A percentile compares a stretch with the other conserved stretches of the same genome.
phyloP scores from a whole-genome alignment of 2,113 vertebrate species.

The Elephas maximus region DNA sequence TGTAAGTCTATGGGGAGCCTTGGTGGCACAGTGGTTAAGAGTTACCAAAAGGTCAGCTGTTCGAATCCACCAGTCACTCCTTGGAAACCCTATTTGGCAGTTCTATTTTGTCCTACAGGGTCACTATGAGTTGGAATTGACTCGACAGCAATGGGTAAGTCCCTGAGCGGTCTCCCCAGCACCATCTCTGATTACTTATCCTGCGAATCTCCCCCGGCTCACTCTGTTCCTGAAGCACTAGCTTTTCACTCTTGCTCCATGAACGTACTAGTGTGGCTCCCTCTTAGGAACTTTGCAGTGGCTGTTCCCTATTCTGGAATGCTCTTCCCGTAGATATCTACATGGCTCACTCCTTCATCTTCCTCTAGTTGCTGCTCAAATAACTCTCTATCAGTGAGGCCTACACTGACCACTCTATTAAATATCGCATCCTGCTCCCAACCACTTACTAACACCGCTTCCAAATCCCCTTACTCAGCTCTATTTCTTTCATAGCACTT shows the following conservation, averaged over 20 bases:
- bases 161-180: fast-evolving
- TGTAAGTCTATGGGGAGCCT: too few species aligned
- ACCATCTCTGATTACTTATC: neutral
- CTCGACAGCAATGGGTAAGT: too few species aligned
- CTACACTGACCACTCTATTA: fast-evolving
- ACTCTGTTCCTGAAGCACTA: fast-evolving
- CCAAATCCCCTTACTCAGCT: neutral
- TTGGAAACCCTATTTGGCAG: too few species aligned
- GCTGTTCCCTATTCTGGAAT: neutral
- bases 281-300: neutral
- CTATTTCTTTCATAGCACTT: neutral
- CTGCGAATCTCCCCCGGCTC: too few species aligned
- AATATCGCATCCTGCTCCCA: fast-evolving
- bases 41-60: too few species aligned
- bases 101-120: too few species aligned
- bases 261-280: fast-evolving
- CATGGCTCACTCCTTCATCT: neutral
- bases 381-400: fast-evolving
- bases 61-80: too few species aligned
- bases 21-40: too few species aligned
- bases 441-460: fast-evolving
- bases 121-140: too few species aligned
- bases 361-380: neutral
- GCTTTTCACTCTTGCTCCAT: neutral
- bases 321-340: too few species aligned